Evolutionary conservation across 2,113 vertebrate species (phyloP).

Genomic region (Perca schrenkii): DNA sequence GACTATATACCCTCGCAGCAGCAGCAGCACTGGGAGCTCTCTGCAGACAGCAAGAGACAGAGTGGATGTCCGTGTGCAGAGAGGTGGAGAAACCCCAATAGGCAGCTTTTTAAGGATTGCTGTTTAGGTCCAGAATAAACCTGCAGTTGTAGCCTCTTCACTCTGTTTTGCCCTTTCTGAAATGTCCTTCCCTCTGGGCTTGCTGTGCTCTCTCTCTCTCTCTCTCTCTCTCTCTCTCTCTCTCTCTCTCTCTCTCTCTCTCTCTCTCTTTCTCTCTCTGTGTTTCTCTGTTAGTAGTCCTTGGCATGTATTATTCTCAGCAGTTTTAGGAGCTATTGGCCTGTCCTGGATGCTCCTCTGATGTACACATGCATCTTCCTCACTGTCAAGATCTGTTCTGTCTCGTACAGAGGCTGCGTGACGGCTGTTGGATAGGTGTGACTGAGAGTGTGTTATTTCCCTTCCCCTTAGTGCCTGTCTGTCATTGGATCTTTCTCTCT

Average conservation of each 20-base stretch:
- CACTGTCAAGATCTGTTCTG: slow-evolving; percentile 51
- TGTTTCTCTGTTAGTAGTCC: slow-evolving; percentile 20
- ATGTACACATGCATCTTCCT: slow-evolving; percentile 61
- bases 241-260: slow-evolving; percentile 20
- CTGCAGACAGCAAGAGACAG: slow-evolving; percentile 4
- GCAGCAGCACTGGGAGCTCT: slow-evolving; percentile 12
- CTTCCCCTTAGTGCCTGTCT: slow-evolving; percentile 62
- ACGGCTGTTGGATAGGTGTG: slow-evolving; percentile 47
- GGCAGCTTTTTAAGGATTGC: slow-evolving; percentile 6
- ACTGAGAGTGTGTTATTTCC: slow-evolving; percentile 57
- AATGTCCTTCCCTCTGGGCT: slow-evolving; percentile 50
- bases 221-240: slow-evolving; percentile 7
- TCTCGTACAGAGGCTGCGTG: slow-evolving; percentile 42
- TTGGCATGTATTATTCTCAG: slow-evolving; percentile 53
- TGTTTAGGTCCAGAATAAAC: slow-evolving; percentile 38
- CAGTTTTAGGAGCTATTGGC: slow-evolving; percentile 47
- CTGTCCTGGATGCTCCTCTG: slow-evolving; percentile 48
- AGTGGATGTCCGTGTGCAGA: slow-evolving; percentile 13
- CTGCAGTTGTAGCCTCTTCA: slow-evolving; percentile 26
- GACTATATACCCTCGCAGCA: slow-evolving; percentile 31
- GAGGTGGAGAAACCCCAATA: slow-evolving; percentile 24
- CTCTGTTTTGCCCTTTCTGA: slow-evolving; percentile 26
- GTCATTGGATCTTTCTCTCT: slow-evolving; percentile 71
- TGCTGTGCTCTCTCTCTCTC: slow-evolving; percentile 4
- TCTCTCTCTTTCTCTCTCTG: background rate